Conservation (phyloP, 2,888 invertebrate species). For the Oxycera nigricornis region DNA sequence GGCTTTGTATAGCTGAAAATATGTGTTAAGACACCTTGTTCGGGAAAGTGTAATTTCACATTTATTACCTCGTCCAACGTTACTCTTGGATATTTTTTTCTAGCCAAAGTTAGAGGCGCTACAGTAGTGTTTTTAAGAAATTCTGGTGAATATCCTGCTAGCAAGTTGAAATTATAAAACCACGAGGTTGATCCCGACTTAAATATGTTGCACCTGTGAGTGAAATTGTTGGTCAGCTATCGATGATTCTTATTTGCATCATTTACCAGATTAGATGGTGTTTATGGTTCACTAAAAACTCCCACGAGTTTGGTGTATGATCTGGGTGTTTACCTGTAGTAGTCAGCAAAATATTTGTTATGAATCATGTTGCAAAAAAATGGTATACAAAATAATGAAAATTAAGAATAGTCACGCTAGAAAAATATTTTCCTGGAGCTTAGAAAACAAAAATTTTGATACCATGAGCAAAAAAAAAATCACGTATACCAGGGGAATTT, state of each 20-base stretch:
- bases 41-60: conserved; percentile 31
- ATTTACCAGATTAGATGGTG: conserved; percentile 80
- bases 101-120: conserved; percentile 78
- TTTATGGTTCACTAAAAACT: conserved; percentile 81
- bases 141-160: conserved; percentile 81
- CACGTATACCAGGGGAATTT: too few species aligned
- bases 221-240: neutral
- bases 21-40: conserved; percentile 14
- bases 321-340: conserved; percentile 61
- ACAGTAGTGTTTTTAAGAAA: conserved; percentile 79
- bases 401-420: too few species aligned
- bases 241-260: neutral
- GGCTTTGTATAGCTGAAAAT: conserved; percentile 68
- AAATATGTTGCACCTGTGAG: conserved; percentile 78
- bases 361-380: too few species aligned
- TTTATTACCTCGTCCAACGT: conserved; percentile 67
- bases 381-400: too few species aligned
- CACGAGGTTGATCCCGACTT: conserved; percentile 89
- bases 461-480: too few species aligned
- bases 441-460: too few species aligned
- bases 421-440: too few species aligned
- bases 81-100: conserved; percentile 81
- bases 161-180: conserved; percentile 89
- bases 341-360: too few species aligned
- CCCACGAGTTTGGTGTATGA: conserved; percentile 81